phyloP scores from a whole-genome alignment of 1,140 invertebrate genomes.

The Lepidurus apus region DNA sequence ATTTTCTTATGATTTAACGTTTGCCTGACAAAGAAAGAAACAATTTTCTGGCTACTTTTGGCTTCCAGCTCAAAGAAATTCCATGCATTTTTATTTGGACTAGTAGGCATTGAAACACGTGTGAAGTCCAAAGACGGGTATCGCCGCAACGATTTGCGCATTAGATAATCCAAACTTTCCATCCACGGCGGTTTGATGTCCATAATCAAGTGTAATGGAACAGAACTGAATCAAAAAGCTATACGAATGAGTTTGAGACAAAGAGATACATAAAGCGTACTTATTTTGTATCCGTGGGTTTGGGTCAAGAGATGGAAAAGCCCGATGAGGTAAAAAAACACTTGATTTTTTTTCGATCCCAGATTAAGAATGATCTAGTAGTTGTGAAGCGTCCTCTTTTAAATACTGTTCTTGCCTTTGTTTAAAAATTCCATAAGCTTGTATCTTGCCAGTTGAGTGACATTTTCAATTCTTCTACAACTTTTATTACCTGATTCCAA shows the following conservation, averaged over 20 bases:
- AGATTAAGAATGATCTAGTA: background rate
- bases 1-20: too few species aligned
- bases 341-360: background rate
- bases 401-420: too few species aligned
- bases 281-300: background rate
- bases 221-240: background rate
- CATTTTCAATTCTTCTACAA: background rate
- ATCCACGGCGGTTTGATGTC: background rate
- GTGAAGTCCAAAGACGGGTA: background rate
- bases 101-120: background rate
- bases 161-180: background rate
- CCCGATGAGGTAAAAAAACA: background rate
- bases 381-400: background rate
- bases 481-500: background rate
- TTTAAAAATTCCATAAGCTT: too few species aligned
- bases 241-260: background rate
- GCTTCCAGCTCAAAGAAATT: too few species aligned
- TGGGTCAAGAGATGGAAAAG: background rate
- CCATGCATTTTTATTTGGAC: too few species aligned
- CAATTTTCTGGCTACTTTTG: too few species aligned
- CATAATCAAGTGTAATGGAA: background rate
- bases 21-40: too few species aligned
- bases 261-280: background rate
- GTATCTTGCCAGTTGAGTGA: background rate
- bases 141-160: background rate